Base-by-base conservation (phyloP, 1,140 invertebrate genomes). In the Pogonus chalceus region DNA sequence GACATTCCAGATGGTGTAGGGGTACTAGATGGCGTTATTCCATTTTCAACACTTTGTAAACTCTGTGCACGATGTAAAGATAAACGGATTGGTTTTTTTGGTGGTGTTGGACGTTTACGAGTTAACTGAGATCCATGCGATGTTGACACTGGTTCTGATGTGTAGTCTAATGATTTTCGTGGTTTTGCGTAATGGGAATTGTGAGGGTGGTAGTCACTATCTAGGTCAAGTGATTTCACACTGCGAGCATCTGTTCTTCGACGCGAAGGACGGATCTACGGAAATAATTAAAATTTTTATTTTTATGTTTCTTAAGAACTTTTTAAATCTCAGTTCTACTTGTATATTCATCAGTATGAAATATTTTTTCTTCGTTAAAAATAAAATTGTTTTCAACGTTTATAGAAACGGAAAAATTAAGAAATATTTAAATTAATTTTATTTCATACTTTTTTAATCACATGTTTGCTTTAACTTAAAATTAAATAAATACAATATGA, bases 21-120 rank as follows among this genome's bases (percentile, higher is more conserved):
- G 4, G 37, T 12, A 4, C 7, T 4, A 7, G 18, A 18, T 43
- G 37, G 7, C 3, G 7, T 43, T 18, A 43, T 4, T 10, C 37
- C 37, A 16, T 43, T 43, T 16, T 79, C 82, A 0, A 90, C 79
- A 0, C 85, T 88, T 60, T 90, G 88, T 18, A 89, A 75, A 70
- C 88, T 91, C 9, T 83, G 78, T 0, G 88, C 85, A 58, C 87
- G 79, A 63, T 90, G 88, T 1, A 92, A 68, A 0, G 88, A 91
- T 2, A 92, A 67, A 2, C 89, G 72, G 1, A 90, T 62, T 0
- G 89, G 90, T 65, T 92, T 92, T 62, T 88, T 85, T 16, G 89
- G 89, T 2, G 89, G 88, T 16, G 81, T 81, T 2, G 88, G 87
- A 23, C 83, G 71, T 1, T 73, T 74, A 60, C 69, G 77, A 64